Conservation (phyloP, 2,888 invertebrate genomes). For the Cryptus armator region DNA sequence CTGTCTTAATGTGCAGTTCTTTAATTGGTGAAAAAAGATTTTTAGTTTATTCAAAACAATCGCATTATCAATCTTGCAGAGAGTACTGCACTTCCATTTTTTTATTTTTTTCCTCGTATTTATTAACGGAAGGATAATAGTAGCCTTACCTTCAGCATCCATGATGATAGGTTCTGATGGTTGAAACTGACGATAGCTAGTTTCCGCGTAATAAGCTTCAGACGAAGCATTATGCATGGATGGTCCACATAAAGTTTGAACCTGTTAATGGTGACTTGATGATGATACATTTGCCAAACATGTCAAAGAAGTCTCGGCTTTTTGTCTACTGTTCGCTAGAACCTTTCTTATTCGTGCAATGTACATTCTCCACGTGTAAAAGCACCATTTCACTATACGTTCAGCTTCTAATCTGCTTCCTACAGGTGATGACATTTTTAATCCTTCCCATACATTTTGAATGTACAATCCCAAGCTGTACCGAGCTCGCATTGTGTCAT, state of each 20-base stretch:
- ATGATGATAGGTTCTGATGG: constrained; percentile 19
- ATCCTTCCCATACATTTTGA: not conserved
- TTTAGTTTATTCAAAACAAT: constrained; percentile 17
- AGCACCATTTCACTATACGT: constrained; percentile 2
- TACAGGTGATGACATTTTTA: not conserved
- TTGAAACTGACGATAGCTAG: constrained; percentile 4
- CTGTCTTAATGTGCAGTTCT: not conserved
- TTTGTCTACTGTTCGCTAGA: not conserved
- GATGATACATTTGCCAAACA: not conserved
- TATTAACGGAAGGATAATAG: constrained; percentile 33
- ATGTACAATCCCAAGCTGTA: not conserved
- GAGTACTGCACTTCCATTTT: constrained; percentile 15
- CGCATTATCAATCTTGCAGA: constrained; percentile 18
- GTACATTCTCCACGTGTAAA: not conserved
- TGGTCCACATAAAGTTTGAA: not conserved
- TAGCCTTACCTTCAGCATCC: constrained; percentile 29
- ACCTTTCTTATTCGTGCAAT: not conserved
- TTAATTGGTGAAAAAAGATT: not conserved
- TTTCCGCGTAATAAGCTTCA: constrained; percentile 8
- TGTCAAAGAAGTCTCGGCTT: not conserved
- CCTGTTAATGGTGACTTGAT: not conserved
- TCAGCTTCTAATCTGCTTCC: constrained; percentile 6
- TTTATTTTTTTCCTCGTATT: constrained; percentile 1
- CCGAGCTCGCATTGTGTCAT: not conserved
- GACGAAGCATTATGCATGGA: constrained; percentile 2